Conservation (phyloP, 2,797 vertebrate genomes). For the Darevskia mixta region DNA sequence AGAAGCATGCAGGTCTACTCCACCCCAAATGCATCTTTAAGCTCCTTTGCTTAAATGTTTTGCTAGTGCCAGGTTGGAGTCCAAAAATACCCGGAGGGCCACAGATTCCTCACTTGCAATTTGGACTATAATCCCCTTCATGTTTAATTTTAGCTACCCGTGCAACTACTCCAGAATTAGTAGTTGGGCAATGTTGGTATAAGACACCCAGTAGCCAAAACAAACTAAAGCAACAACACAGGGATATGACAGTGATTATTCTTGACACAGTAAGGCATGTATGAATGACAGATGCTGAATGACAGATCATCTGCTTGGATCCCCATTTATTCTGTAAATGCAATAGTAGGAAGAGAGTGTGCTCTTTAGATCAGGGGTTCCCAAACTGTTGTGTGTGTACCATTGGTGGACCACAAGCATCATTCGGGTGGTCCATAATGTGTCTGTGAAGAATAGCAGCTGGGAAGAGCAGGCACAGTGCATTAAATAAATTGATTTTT, state of each 20-base stretch:
- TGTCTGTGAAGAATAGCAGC: too few relatives aligned
- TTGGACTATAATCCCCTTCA: background rate
- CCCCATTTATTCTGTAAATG: constrained; percentile 31
- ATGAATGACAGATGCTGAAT: constrained; percentile 32
- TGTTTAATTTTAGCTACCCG: background rate
- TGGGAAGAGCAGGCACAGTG: too few relatives aligned
- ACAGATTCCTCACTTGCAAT: too few relatives aligned
- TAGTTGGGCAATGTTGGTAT: constrained; percentile 31
- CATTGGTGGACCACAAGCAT: too few relatives aligned
- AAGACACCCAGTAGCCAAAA: constrained; percentile 34
- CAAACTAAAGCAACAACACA: constrained; percentile 37
- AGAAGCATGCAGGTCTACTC: background rate
- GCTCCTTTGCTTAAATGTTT: background rate
- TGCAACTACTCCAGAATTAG: constrained; percentile 16
- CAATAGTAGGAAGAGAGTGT: background rate
- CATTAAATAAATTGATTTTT: too few relatives aligned
- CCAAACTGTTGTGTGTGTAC: too few relatives aligned
- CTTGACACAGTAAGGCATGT: constrained; percentile 38
- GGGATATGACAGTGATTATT: constrained; percentile 36
- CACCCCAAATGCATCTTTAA: background rate
- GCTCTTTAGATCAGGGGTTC: background rate
- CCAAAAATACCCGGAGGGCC: too few relatives aligned
- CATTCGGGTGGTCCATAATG: too few relatives aligned
- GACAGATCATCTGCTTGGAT: constrained; percentile 28
- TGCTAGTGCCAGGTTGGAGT: too few relatives aligned